Evolutionary conservation across 1,140 invertebrate genomes (phyloP).

Genomic region (Schlechtendalia chinensis): DNA sequence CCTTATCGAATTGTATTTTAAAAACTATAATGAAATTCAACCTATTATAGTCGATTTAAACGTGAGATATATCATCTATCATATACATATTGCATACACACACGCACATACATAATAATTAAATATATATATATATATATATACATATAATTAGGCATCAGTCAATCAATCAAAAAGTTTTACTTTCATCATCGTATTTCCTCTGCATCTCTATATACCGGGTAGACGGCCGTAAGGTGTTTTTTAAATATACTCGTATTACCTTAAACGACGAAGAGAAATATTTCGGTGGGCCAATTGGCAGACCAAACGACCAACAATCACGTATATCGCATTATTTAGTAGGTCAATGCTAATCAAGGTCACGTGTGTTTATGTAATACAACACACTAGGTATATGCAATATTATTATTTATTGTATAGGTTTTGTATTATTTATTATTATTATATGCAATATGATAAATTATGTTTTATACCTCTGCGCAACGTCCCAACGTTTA

Average conservation of each 20-base stretch:
- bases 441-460: background rate
- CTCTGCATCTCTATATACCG: too few relatives aligned
- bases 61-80: too few relatives aligned
- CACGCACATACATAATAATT: too few relatives aligned
- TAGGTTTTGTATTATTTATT: background rate
- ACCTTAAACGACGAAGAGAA: background rate
- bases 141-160: background rate
- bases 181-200: background rate
- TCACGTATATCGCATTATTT: background rate
- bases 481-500: constrained; percentile 44
- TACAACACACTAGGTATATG: background rate
- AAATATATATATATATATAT: background rate
- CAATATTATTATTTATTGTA: background rate
- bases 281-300: background rate
- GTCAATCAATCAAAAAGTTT: background rate
- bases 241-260: background rate
- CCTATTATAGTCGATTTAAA: too few relatives aligned
- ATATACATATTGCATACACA: too few relatives aligned
- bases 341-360: constrained; percentile 32
- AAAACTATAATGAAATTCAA: too few relatives aligned
- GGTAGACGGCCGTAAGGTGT: background rate
- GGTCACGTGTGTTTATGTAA: constrained; percentile 11
- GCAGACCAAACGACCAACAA: background rate
- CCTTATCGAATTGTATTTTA: too few relatives aligned
- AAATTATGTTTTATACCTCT: constrained; percentile 32